These are phyloP conservation scores for Agrochola macilenta DNA, from an alignment of 2,888 invertebrate genomes.

Conservation along the genomic window DNA sequence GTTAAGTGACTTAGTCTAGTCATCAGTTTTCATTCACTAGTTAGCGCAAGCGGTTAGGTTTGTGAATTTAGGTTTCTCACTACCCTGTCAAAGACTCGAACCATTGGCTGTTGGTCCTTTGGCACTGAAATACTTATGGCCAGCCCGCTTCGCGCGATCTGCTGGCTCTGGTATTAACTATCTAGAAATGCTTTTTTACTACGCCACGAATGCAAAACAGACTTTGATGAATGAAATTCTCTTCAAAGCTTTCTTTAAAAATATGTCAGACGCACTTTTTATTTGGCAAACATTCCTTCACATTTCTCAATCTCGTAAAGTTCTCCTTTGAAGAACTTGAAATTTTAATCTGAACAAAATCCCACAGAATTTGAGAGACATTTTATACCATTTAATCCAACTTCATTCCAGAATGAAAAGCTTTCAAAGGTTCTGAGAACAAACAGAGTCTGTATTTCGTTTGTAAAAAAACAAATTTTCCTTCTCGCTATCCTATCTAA, in stretches of 20 bases:
- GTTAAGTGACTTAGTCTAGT: too few species aligned
- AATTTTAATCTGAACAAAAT: slow-evolving; percentile 37
- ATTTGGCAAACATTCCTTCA: slow-evolving; percentile 16
- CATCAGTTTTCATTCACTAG: neutral
- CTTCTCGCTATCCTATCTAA: slow-evolving; percentile 39
- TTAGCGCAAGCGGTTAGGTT: neutral
- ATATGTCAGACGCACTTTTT: slow-evolving; percentile 11
- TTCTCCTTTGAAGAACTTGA: slow-evolving; percentile 47
- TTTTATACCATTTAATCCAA: slow-evolving; percentile 23
- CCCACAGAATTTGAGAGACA: slow-evolving; percentile 1
- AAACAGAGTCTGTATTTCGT: slow-evolving; percentile 35
- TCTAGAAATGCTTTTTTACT: neutral
- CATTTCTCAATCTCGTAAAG: slow-evolving; percentile 27
- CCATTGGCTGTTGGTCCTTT: neutral
- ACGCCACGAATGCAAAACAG: neutral
- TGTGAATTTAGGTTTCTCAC: neutral
- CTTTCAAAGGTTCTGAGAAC: slow-evolving; percentile 48
- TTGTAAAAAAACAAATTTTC: slow-evolving; percentile 39
- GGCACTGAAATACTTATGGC: neutral
- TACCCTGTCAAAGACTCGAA: neutral
- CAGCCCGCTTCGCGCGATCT: neutral
- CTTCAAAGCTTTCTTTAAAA: slow-evolving; percentile 1
- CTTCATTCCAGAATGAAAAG: slow-evolving; percentile 41
- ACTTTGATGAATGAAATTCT: slow-evolving; percentile 14
- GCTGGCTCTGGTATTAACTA: neutral